Conservation (phyloP, 2,797 vertebrate genomes). For the Lithobates sylvaticus region DNA sequence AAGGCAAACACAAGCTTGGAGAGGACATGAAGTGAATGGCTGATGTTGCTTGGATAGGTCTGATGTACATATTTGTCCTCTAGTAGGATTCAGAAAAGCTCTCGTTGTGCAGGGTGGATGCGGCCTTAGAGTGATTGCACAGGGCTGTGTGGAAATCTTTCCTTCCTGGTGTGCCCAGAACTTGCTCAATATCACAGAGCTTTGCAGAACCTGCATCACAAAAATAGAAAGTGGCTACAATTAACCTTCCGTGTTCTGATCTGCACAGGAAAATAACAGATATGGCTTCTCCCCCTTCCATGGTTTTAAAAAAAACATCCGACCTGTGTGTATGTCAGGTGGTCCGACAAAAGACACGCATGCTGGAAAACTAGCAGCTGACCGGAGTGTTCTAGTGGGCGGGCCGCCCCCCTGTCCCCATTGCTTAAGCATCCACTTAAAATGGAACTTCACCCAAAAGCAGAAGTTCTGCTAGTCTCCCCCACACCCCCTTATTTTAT, state of each 20-base stretch:
- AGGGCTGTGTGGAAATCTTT: slow-evolving; percentile 24
- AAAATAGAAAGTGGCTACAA: not conserved
- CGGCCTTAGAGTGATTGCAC: not conserved
- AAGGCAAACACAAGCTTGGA: slow-evolving; percentile 15
- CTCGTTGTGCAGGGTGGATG: not conserved
- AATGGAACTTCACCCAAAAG: too few relatives aligned
- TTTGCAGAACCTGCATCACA: slow-evolving; percentile 14
- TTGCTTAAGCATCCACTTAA: too few relatives aligned
- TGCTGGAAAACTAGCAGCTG: too few relatives aligned
- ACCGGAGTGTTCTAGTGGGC: too few relatives aligned
- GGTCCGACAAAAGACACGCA: too few relatives aligned
- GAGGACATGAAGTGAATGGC: slow-evolving; percentile 2
- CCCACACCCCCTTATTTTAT: too few relatives aligned
- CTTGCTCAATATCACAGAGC: slow-evolving; percentile 22
- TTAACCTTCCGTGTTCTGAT: not conserved
- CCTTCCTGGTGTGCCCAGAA: slow-evolving; percentile 7
- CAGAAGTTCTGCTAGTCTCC: too few relatives aligned
- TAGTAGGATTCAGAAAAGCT: not conserved
- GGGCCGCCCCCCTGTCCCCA: too few relatives aligned
- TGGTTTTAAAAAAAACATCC: too few relatives aligned
- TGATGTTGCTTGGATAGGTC: not conserved
- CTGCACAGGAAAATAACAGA: too few relatives aligned
- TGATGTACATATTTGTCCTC: slow-evolving; percentile 4
- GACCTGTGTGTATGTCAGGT: too few relatives aligned
- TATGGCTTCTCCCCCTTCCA: too few relatives aligned